Base-by-base conservation (phyloP, 2,113 vertebrate genomes). In the Sebastes schlegelii region DNA sequence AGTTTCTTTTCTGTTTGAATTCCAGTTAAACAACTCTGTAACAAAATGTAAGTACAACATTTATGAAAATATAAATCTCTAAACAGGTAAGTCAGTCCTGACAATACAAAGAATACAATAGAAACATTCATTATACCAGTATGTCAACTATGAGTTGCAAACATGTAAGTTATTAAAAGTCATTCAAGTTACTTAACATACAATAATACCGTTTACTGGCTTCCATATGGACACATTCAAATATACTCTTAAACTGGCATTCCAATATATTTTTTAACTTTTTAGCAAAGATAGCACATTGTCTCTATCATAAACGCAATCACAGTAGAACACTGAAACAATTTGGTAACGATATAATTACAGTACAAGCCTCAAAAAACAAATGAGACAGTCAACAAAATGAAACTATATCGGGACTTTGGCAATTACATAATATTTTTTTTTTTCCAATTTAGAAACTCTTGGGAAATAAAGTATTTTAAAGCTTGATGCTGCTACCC, bases 41-140 rank as follows among this genome's bases (percentile, higher is more conserved):
- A 99, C 97, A 99, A 99, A 99, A 98, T 96, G 95, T 98, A 97
- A 98, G 96, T 98, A 97, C 96, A 97, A 99, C 98, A 99, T 97
- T 98, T 99, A 99, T 98, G 98, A 99, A 99, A 99, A 99, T 99
- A 99, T 98, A 98, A 99, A 97, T 99, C 98, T 99, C 97, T 99
- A 98, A 97, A 95, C 96, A 96, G 94, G 96, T 96, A 95, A 96
- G 93, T 97, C 95, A 96, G 94, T 96, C 95, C 95, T 96, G 97
- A 99, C 97, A 89, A 97, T 99, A 99, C 96, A 99, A 99, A 99
- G 96, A 97, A 97, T 98, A 99, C 98, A 83, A 97, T 99, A 98
- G 97, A 99, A 99, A 99, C 98, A 98, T 99, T 99, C 97, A 97
- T 85, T 96, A 79, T 84, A 96, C 96, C 96, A 98, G 94, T 95